Base-by-base conservation (phyloP, 2,113 vertebrate species). In the Microtus oregoni region DNA sequence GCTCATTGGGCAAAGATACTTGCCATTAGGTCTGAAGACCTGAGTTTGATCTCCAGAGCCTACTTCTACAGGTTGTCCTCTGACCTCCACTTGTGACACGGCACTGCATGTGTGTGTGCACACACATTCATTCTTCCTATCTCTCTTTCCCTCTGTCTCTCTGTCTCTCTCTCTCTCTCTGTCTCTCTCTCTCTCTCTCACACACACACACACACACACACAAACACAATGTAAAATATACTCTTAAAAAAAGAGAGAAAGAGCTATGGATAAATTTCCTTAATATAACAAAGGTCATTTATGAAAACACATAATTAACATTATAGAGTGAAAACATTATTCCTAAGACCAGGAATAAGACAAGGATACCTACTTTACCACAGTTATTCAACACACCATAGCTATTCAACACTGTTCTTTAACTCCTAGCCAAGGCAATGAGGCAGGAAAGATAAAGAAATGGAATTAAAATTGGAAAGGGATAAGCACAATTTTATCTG, bases 371-470 rank as follows among this genome's bases (percentile, higher is more conserved):
- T 50, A 35, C 65, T 91, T 94, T 38, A 96, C 58, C 73, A 76
- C 0, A 95, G 72, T 30, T 92, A 75, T 52, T 92, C 68, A 79
- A 86, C 67, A 88, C 22, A 85, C 58, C 82, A 85, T 65, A 85
- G 82, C 82, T 85, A 85, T 65, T 85, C 82, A 85, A 85, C 58
- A 85, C 58, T 94, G n/a, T 86, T 88, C 65, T 89, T 44, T 52
- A 89, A 93, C 44, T 89, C 30, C 61, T 58, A 89, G n/a, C 67
- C 32, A 91, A 32, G 58, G 44, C 22, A 94, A 70, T 81, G 79
- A 92, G 81, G 81, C 20, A 92, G 70, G 22, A 90, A 88, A 94
- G 72, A 95, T 11, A 89, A 85, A 78, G 50, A 86, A 87, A 89
- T 86, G 20, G 17, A 73, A 78, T 41, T 50, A 20, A 82, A 92